Evolutionary conservation across 2,797 vertebrate genomes (phyloP), one percentile per base, ranked within the genome.

Genomic region (Acipenser transmontanus): DNA sequence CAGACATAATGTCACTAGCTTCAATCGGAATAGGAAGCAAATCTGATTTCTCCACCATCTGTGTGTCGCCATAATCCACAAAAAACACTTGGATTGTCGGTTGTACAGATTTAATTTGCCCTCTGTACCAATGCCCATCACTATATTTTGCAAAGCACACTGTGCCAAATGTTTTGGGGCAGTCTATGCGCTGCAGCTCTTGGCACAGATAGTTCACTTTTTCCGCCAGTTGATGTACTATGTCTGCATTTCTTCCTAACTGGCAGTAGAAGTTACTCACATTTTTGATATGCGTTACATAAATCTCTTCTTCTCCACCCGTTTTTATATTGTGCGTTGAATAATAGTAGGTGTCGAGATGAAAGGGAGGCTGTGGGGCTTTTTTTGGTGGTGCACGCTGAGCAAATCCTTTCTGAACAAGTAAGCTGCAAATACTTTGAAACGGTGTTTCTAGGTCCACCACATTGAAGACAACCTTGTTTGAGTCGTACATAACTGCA

Each of bases 361-460:
- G 83, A 67, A 95, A 78, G 1, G 85, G 84, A 47, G 90, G 68
- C 6, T 79, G 78, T 48, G 85, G 69, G 20, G 70, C 60, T 61
- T 80, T 91, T n/a, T 86, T 83, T 50, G 82, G 74, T 50, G 84
- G 77, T 17, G 76, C 68, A 14, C 66, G 73, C 50, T 84, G 84
- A 7, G 89, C 86, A 3, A 93, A 74, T 52, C 82, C 79, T 49
- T 78, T 87, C 66, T 85, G 80, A 0, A 83, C 85, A 78, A 98
- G 80, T 71, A 85, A 86, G 52, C 76, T 84, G 72, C 92, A 94
- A 57, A 89, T 76, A 48, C 92, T 97, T 77, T 93, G 87, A 76
- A 97, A 98, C 3, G 96, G 96, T 9, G 94, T 98, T 74, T 92
- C 87, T 68, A 98, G 82, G 78, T 98, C 93, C 34, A 98, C 96